These are phyloP conservation scores for Meteorus colon DNA, from an alignment of 2,888 invertebrate genomes.

Conservation along the genomic window DNA sequence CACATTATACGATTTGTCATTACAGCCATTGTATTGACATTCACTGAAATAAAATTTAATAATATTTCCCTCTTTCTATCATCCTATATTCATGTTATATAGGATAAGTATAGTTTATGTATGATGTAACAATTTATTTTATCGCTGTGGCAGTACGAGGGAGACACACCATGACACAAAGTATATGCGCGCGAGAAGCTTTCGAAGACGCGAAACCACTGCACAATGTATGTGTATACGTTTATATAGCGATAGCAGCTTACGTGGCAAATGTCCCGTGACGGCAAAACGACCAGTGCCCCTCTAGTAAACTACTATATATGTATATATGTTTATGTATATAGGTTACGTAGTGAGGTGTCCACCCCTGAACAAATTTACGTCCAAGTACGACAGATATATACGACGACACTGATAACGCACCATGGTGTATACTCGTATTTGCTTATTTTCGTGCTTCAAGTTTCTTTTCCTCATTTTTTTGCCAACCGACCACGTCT, in stretches of 20 bases:
- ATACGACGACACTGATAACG: constrained; percentile 33
- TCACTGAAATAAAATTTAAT: background rate
- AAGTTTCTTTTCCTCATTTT: background rate
- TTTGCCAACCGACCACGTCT: background rate
- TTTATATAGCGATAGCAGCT: constrained; percentile 45
- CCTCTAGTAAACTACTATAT: constrained; percentile 46
- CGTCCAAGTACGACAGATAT: constrained; percentile 54
- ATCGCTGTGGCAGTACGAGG: background rate
- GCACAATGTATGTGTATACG: constrained; percentile 30
- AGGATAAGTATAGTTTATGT: background rate
- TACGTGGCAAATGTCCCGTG: constrained; percentile 68
- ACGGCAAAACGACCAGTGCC: constrained; percentile 59
- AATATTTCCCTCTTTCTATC: background rate
- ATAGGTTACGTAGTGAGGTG: constrained; percentile 38
- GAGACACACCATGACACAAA: constrained; percentile 5
- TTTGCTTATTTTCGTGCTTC: background rate
- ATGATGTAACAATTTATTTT: constrained; percentile 3
- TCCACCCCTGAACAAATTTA: constrained; percentile 71
- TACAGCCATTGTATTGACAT: background rate
- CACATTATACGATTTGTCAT: constrained; percentile 2
- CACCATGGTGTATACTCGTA: constrained; percentile 24
- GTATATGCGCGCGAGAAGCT: constrained; percentile 30
- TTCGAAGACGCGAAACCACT: constrained; percentile 41
- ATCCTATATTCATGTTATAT: background rate
- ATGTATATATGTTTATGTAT: constrained; percentile 51